These are phyloP conservation scores for Drosophila littoralis DNA, from an alignment of 1,140 invertebrate genomes.

Conservation along the genomic window DNA sequence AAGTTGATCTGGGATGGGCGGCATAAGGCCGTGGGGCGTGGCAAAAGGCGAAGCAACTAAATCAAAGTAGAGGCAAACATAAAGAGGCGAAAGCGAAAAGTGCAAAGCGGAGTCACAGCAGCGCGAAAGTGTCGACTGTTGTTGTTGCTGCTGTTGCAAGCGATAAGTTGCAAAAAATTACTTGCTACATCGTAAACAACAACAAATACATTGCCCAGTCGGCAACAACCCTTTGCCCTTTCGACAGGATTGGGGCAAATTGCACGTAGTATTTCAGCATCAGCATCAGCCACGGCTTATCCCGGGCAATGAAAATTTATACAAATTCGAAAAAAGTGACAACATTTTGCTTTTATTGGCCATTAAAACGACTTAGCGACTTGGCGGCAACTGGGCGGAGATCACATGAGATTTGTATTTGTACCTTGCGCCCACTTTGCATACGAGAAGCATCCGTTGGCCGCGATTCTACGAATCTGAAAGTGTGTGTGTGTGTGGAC, in stretches of 20 bases:
- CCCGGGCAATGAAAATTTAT: conserved; percentile 84
- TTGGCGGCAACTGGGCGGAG: conserved; percentile 58
- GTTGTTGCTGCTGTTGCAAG: conserved; percentile 52
- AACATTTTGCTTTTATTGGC: conserved; percentile 85
- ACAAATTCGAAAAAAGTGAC: conserved; percentile 83
- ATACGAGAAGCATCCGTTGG: conserved; percentile 34
- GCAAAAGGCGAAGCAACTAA: conserved; percentile 58
- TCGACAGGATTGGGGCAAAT: conserved; percentile 42
- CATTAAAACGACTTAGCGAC: conserved; percentile 84
- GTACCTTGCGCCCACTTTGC: conserved; percentile 67
- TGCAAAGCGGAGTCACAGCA: conserved; percentile 38
- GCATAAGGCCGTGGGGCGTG: not conserved
- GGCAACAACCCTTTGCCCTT: conserved; percentile 60
- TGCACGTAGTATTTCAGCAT: conserved; percentile 84
- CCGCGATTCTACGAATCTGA: conserved; percentile 20
- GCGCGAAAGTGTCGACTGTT: conserved; percentile 35
- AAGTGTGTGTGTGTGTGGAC: not conserved
- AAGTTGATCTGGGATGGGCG: not conserved
- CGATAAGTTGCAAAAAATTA: conserved; percentile 81
- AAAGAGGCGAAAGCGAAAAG: conserved; percentile 52
- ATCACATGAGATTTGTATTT: conserved; percentile 59
- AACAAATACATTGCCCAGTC: conserved; percentile 42
- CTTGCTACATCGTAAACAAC: conserved; percentile 80
- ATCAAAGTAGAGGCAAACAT: conserved; percentile 68
- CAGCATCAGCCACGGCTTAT: conserved; percentile 74